Percentiles rank a stretch among this genome's conserved stretches.
phyloP scores from a whole-genome alignment of 1,140 invertebrate genomes.

The Drosophila rufa region DNA sequence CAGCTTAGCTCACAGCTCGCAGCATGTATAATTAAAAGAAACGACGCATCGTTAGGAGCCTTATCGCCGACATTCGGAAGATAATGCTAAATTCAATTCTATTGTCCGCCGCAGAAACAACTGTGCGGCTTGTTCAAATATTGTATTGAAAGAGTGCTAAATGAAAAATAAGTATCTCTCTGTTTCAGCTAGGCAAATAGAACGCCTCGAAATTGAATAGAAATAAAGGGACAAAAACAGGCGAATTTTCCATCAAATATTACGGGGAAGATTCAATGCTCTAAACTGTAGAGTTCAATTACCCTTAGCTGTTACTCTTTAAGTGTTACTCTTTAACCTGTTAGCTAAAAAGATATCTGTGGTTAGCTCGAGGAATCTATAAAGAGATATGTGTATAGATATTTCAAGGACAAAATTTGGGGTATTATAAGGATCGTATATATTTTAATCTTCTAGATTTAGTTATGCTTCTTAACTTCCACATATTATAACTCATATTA shows the following conservation, averaged over 20 bases:
- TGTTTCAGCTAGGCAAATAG: slow-evolving; percentile 79
- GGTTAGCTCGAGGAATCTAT: no score
- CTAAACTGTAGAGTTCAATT: slow-evolving; percentile 2
- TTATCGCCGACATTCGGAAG: slow-evolving; percentile 58
- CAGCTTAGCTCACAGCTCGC: slow-evolving; percentile 1
- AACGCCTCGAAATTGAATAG: slow-evolving; percentile 62
- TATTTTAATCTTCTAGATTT: no score
- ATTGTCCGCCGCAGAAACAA: slow-evolving; percentile 69
- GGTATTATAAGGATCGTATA: no score
- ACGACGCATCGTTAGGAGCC: slow-evolving; percentile 60
- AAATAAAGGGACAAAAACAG: slow-evolving; percentile 45
- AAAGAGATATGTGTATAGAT: no score
- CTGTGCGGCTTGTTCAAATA: slow-evolving; percentile 82
- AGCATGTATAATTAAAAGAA: slow-evolving; percentile 66
- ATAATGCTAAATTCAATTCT: slow-evolving; percentile 81
- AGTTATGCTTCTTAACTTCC: no score
- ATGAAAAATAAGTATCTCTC: slow-evolving; percentile 73
- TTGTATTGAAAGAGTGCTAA: slow-evolving; percentile 80
- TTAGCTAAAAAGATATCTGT: background rate
- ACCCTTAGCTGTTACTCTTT: background rate
- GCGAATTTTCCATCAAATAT: slow-evolving; percentile 16
- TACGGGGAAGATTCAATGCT: slow-evolving; percentile 33
- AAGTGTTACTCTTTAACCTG: no score
- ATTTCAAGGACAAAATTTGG: background rate
- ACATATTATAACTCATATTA: no score